These are phyloP conservation scores for Salvator merianae DNA, from an alignment of 2,113 vertebrate species.

Conservation along the genomic window DNA sequence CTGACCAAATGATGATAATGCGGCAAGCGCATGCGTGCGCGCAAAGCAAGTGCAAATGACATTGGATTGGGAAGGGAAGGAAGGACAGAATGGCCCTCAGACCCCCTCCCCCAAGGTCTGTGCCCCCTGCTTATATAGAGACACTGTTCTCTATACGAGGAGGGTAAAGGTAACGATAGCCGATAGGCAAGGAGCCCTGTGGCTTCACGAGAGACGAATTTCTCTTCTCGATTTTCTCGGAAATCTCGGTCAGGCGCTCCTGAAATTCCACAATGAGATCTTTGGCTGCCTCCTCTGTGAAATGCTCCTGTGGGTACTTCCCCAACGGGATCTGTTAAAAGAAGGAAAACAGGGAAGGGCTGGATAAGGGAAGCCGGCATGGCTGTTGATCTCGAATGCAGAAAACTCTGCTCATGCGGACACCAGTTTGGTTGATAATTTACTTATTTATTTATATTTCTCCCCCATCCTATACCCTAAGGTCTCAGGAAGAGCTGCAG, in stretches of 20 bases:
- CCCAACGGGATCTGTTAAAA: constrained; percentile 1
- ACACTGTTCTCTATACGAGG: background rate
- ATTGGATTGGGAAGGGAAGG: background rate
- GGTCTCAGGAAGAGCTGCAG: no score
- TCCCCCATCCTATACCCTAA: no score
- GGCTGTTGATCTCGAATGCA: no score
- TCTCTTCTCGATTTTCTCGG: background rate
- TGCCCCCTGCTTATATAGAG: background rate
- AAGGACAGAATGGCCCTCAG: background rate
- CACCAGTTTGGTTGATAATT: no score
- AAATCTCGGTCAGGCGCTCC: background rate
- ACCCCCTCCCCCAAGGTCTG: no score
- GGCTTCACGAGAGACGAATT: background rate
- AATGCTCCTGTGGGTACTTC: background rate
- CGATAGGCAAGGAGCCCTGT: rapidly evolving
- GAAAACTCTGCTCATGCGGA: no score
- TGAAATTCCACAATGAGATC: background rate
- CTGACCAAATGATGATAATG: background rate
- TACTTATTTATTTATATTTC: no score
- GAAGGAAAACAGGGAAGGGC: background rate
- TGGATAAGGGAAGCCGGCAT: background rate
- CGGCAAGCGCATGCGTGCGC: no score
- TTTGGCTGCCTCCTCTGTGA: background rate
- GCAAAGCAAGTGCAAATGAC: background rate
- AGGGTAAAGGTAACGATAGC: background rate